phyloP scores from a whole-genome alignment of 2,888 invertebrate genomes.

The Ophion ellenae region DNA sequence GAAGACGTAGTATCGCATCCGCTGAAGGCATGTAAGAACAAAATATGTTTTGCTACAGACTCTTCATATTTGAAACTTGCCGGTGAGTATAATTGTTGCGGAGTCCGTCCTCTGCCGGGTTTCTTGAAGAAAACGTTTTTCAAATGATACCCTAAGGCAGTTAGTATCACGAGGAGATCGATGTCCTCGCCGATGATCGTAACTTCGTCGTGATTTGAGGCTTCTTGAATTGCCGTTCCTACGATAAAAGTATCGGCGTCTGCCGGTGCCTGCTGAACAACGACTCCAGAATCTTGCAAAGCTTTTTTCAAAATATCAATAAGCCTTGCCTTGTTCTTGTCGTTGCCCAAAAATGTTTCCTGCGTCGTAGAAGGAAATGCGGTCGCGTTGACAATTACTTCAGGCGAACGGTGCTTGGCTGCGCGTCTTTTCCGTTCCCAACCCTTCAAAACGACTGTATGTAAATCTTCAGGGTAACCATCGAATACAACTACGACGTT shows the following conservation, averaged over 20 bases:
- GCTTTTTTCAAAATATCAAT: neutral
- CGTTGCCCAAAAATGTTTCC: slow-evolving; percentile 29
- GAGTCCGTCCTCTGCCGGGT: too few species aligned
- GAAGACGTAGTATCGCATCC: too few species aligned
- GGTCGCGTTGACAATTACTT: slow-evolving; percentile 33
- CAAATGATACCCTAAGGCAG: too few species aligned
- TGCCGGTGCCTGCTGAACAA: slow-evolving; percentile 52
- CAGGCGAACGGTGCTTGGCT: slow-evolving; percentile 22
- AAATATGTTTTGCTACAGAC: too few species aligned
- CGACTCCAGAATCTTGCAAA: slow-evolving; percentile 40
- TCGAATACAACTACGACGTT: slow-evolving; percentile 36
- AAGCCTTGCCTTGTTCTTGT: slow-evolving; percentile 19
- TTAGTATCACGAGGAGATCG: too few species aligned
- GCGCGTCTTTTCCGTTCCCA: slow-evolving; percentile 47
- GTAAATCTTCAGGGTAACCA: slow-evolving; percentile 41
- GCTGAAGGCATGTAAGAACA: too few species aligned
- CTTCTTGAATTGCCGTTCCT: slow-evolving; percentile 41
- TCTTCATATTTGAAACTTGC: too few species aligned
- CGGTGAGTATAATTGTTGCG: too few species aligned
- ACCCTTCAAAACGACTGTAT: slow-evolving; percentile 17
- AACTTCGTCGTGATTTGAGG: neutral
- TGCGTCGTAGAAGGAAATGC: slow-evolving; percentile 10
- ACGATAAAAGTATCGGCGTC: slow-evolving; percentile 59
- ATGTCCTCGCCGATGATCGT: too few species aligned
- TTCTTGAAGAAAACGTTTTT: too few species aligned